Evolutionary conservation across 2,113 vertebrate species (phyloP), one percentile per base, ranked within the genome.

Genomic region (Rutilus rutilus): DNA sequence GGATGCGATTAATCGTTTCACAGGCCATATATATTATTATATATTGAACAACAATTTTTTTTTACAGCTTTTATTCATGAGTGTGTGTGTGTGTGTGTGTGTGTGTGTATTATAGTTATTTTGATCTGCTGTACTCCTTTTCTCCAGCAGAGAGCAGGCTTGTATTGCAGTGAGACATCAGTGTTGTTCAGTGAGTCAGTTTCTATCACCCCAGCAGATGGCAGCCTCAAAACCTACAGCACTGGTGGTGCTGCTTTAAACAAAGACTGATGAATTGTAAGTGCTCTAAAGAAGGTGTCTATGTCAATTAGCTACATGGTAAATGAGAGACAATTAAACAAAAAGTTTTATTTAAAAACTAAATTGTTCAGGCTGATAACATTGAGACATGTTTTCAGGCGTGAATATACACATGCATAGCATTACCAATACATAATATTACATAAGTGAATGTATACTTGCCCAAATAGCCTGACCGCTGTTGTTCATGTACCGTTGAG

Each of bases 61-160:
- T 59, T 60, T 23, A 60, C 23, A 2, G 23, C 1, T n/a, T 62
- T 25, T 12, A 62, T 25, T 27, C 12, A 25, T 33, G 33, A 33
- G 33, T 30, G 33, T 33, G 33, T 33, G 33, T 33, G 33, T 33
- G 30, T 33, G 30, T 33, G 33, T 30, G 33, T 33, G 33, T 33
- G 33, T 33, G 33, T 33, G 33, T 33, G 33, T 33, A 4, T 33
- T 33, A 3, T 33, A 33, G 3, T 33, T 25, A 3, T 78, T 50
- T 54, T 76, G 14, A 25, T 30, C n/a, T 84, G 50, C 39, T 33
- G 59, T 79, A 45, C 50, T 11, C 4, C 0, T 17, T 54, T 17
- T 42, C 3, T 71, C 92, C 95, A 89, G 90, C 90, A 94, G 94
- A 91, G 91, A 90, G 93, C 94, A 93, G 88, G 39, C 88, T 94